Conservation (phyloP, 1,140 invertebrate species). For the Heliothis virescens region DNA sequence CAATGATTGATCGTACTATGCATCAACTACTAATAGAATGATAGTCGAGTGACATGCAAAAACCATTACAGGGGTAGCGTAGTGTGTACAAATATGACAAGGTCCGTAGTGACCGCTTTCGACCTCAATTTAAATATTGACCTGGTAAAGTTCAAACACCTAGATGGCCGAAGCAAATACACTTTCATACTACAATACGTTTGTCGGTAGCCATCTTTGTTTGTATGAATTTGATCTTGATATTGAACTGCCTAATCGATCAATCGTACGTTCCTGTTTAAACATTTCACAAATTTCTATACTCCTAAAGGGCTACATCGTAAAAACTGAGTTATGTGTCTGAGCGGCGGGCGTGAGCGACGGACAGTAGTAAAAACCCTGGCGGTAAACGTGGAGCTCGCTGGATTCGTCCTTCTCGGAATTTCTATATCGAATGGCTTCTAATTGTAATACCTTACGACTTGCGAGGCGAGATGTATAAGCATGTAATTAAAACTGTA, state of each 20-base stretch:
- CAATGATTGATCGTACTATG: slow-evolving; percentile 27
- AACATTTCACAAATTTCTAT: slow-evolving; percentile 47
- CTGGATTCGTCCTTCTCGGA: slow-evolving; percentile 54
- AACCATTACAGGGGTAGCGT: slow-evolving; percentile 30
- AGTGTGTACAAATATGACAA: slow-evolving; percentile 54
- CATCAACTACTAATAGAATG: slow-evolving; percentile 8
- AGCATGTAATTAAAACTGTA: slow-evolving; percentile 42
- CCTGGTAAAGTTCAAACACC: slow-evolving; percentile 67
- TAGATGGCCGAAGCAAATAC: slow-evolving; percentile 49
- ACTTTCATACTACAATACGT: slow-evolving; percentile 28
- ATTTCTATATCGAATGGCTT: slow-evolving; percentile 51
- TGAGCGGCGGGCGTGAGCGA: slow-evolving; percentile 35
- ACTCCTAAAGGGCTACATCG: slow-evolving; percentile 38
- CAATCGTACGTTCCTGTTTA: slow-evolving; percentile 37
- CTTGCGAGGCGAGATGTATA: slow-evolving; percentile 35
- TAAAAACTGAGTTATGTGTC: slow-evolving; percentile 55
- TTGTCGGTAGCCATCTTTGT: slow-evolving; percentile 50
- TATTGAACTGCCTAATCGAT: slow-evolving; percentile 39
- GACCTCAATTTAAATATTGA: slow-evolving; percentile 77
- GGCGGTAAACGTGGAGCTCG: slow-evolving; percentile 50
- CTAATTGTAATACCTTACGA: slow-evolving; percentile 53
- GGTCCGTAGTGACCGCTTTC: slow-evolving; percentile 68
- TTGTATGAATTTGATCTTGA: slow-evolving; percentile 47
- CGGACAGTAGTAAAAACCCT: slow-evolving; percentile 49
- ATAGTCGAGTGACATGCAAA: slow-evolving; percentile 23